phyloP scores from a whole-genome alignment of 2,888 invertebrate genomes.

The Xylocampa areola region DNA sequence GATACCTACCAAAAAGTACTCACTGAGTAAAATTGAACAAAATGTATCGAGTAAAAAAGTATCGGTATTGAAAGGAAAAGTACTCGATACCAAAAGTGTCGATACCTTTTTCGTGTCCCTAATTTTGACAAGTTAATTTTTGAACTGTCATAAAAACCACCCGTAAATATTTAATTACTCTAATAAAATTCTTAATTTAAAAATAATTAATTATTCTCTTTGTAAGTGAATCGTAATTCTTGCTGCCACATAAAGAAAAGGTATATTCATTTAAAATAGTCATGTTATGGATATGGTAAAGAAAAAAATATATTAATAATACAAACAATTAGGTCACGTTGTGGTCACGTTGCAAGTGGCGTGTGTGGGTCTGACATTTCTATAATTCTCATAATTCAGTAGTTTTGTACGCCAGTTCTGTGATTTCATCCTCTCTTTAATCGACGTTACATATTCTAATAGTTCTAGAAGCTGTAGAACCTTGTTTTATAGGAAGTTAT shows the following conservation, averaged over 20 bases:
- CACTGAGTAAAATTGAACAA: too few relatives aligned
- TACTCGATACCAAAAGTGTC: too few relatives aligned
- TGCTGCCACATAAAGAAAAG: fast-evolving
- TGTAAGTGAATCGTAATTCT: constrained; percentile 3
- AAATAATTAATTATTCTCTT: not conserved
- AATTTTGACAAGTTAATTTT: too few relatives aligned
- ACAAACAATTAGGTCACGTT: constrained; percentile 64
- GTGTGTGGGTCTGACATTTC: constrained; percentile 78
- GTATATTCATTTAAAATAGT: not conserved
- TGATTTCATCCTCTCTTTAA: constrained; percentile 38
- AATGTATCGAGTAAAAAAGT: too few relatives aligned
- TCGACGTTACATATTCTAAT: constrained; percentile 45
- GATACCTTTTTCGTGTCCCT: too few relatives aligned
- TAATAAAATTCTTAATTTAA: too few relatives aligned
- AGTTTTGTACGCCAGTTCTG: constrained; percentile 44
- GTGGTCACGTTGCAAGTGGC: constrained; percentile 91
- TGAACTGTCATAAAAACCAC: too few relatives aligned
- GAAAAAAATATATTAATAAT: not conserved
- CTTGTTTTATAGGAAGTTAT: constrained; percentile 17
- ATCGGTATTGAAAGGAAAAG: too few relatives aligned
- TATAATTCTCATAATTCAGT: constrained; percentile 52
- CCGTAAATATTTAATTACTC: too few relatives aligned
- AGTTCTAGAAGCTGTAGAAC: constrained; percentile 51
- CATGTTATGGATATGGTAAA: constrained; percentile 15
- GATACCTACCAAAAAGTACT: too few relatives aligned